Evolutionary conservation across 2,888 invertebrate genomes (phyloP).

Genomic region (Ophion obscuratus): DNA sequence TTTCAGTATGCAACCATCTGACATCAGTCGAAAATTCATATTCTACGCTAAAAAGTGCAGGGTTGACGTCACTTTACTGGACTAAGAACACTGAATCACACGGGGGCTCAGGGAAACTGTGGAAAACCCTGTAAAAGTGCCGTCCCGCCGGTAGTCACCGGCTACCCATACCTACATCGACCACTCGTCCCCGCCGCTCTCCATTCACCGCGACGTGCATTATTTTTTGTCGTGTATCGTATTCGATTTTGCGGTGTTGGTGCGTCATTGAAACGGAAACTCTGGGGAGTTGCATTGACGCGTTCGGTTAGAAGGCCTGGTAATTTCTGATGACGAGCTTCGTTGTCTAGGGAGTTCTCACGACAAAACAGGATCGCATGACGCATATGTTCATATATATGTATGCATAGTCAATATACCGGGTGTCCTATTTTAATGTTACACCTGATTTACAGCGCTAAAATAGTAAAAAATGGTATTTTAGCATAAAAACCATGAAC

Average conservation of each 20-base stretch:
- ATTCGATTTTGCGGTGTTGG: slow-evolving; percentile 39
- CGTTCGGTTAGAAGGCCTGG: slow-evolving; percentile 35
- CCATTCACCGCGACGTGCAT: background rate
- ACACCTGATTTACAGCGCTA: background rate
- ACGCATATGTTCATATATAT: slow-evolving; percentile 1
- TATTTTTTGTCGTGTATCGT: slow-evolving; percentile 10
- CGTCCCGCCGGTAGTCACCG: too few relatives aligned
- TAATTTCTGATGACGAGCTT: slow-evolving; percentile 46
- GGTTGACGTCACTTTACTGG: too few relatives aligned
- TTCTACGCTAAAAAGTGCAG: too few relatives aligned
- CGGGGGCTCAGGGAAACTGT: too few relatives aligned
- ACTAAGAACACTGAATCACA: too few relatives aligned
- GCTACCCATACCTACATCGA: too few relatives aligned
- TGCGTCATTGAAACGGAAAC: slow-evolving; percentile 5
- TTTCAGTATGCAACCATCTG: too few relatives aligned
- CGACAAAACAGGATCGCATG: slow-evolving; percentile 45
- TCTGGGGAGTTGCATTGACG: slow-evolving; percentile 3
- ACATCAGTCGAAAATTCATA: too few relatives aligned
- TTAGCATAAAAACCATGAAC: too few relatives aligned
- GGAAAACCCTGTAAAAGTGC: too few relatives aligned
- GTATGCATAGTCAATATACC: background rate
- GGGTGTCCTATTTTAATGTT: too few relatives aligned
- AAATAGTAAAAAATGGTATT: too few relatives aligned
- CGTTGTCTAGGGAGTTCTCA: slow-evolving; percentile 52
- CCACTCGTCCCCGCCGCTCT: background rate